Conservation (phyloP, 2,888 invertebrate species). For the Stegophylla sp. region DNA sequence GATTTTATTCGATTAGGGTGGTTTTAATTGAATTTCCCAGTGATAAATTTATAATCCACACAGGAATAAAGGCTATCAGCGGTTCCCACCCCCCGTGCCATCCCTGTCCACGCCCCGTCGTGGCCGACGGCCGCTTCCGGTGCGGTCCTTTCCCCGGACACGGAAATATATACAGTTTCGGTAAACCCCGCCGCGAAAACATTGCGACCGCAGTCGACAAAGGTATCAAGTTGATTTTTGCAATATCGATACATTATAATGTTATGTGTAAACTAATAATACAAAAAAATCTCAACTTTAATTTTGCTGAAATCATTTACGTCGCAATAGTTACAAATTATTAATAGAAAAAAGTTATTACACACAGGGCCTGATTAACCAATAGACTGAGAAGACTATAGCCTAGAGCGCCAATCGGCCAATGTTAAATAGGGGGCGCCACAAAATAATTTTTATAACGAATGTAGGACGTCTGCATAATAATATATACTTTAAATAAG, state of each 20-base stretch:
- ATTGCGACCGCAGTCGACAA: too few species aligned
- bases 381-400: not conserved
- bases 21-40: slow-evolving; percentile 57
- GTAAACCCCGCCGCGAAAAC: not conserved
- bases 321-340: too few species aligned
- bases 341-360: too few species aligned
- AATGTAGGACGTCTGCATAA: not conserved
- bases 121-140: not conserved
- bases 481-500: slow-evolving; percentile 3
- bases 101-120: not conserved
- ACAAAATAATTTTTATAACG: slow-evolving; percentile 13
- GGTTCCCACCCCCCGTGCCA: not conserved
- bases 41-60: slow-evolving; percentile 54
- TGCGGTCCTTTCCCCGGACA: not conserved
- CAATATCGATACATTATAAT: too few species aligned
- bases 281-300: too few species aligned
- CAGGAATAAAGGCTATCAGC: slow-evolving; percentile 14
- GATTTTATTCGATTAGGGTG: slow-evolving; percentile 56
- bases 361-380: too few species aligned
- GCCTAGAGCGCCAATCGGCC: not conserved
- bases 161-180: slow-evolving; percentile 19
- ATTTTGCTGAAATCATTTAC: too few species aligned
- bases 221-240: too few species aligned
- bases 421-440: not conserved
- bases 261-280: too few species aligned